Percentiles rank a stretch among this genome's conserved stretches.
phyloP scores from a whole-genome alignment of 2,888 invertebrate genomes.

The Nesidiocoris tenuis region DNA sequence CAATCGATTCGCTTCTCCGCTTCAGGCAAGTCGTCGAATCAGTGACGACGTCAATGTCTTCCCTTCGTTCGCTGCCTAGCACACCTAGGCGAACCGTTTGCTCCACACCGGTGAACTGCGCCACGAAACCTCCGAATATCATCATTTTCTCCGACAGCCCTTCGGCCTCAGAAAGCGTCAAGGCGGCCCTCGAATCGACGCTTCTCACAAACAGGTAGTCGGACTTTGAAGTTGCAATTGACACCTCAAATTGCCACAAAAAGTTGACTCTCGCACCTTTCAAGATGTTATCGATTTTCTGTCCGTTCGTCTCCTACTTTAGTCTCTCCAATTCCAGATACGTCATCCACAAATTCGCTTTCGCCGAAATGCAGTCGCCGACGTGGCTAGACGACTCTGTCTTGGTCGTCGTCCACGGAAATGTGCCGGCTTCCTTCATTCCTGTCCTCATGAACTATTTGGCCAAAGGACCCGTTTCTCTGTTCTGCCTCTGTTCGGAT shows the following conservation, averaged over 20 bases:
- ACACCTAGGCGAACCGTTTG: constrained; percentile 45
- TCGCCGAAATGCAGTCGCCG: constrained; percentile 56
- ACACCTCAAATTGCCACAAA: no score
- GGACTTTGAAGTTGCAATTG: no score
- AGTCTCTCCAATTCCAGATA: constrained; percentile 57
- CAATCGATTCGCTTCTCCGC: no score
- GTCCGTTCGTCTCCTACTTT: not conserved
- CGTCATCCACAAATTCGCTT: constrained; percentile 56
- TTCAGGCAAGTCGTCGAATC: constrained; percentile 46
- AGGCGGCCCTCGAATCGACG: constrained; percentile 66
- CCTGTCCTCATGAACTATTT: constrained; percentile 70
- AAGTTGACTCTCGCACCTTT: no score
- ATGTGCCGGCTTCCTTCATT: constrained; percentile 66
- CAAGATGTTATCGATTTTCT: not conserved
- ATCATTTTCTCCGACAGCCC: constrained; percentile 78
- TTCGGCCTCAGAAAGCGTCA: constrained; percentile 71
- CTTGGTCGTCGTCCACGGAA: constrained; percentile 75
- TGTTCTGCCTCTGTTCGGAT: constrained; percentile 79
- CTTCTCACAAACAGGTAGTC: constrained; percentile 73
- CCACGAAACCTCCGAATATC: constrained; percentile 72
- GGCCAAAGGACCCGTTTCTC: constrained; percentile 66
- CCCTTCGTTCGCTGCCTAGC: constrained; percentile 43
- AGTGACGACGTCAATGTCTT: constrained; percentile 45
- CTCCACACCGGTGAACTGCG: constrained; percentile 28
- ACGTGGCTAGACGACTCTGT: constrained; percentile 68